Base-by-base conservation (phyloP, 1,140 invertebrate species). In the Drosophila trapezifrons region DNA sequence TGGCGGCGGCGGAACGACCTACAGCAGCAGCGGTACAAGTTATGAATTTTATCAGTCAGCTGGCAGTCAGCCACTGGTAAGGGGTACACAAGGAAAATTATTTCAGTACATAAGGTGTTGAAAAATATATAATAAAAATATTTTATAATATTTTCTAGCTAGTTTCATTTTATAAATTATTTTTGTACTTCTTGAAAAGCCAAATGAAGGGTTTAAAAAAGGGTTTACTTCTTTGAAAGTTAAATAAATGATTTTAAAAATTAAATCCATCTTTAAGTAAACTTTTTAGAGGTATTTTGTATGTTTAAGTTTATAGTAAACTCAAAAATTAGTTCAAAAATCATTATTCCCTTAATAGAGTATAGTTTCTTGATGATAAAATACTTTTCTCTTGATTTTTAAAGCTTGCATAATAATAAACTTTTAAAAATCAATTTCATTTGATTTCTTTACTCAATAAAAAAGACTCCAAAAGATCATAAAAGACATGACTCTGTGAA, bases 1-100 rank as follows among this genome's bases (percentile, higher is more conserved):
- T 85, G 81, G 81, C 81, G 81, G 81, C 66, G 51, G 51, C 70
- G 78, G 76, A 87, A 83, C 83, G 82, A 87, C 83, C 78, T 85
- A 85, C 82, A 86, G 78, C 81, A 85, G 82, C 77, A 78, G 55
- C 55, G 58, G 59, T 57, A 69, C 58, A 49, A 78, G 58, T 60
- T 67, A 63, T 76, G 78, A 75, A 63, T 69, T 76, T 80, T 80
- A 76, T 80, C 75, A 71, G 75, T 78, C 78, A 81, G 78, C 78
- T 80, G 78, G 77, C 72, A 46, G 51, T 15, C 38, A 46, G 63
- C 54, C 46, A 80, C 43, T 29, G 55, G 43, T 15, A 25, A 64
- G 27, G 22, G 7, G 4, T 43, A 29, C 65, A 49, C 58, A 13
- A 22, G 1, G 20, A 65, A 38, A 35, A 69, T 17, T 12, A 1